Evolutionary conservation across 1,140 invertebrate genomes (phyloP).

Genomic region (Drosophila punjabiensis): DNA sequence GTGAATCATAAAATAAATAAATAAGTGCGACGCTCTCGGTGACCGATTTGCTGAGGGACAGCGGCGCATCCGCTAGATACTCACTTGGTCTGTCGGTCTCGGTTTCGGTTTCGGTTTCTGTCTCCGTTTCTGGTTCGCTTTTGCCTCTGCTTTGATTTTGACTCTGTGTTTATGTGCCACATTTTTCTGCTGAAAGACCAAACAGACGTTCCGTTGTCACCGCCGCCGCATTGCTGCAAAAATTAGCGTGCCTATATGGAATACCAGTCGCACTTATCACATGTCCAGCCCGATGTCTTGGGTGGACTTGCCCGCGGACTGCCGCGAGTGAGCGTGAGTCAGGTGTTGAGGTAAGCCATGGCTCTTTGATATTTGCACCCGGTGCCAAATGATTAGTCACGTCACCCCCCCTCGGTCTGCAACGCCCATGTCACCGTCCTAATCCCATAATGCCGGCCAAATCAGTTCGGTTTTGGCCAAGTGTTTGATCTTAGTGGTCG

Average conservation of each 20-base stretch:
- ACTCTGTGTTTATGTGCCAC: constrained; percentile 52
- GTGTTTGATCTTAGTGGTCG: constrained; percentile 31
- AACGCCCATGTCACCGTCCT: constrained; percentile 50
- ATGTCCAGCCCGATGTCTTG: constrained; percentile 35
- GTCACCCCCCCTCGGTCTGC: constrained; percentile 16
- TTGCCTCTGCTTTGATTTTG: constrained; percentile 5
- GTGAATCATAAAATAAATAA: constrained; percentile 68
- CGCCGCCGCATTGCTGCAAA: constrained; percentile 55
- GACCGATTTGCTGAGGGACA: constrained; percentile 59
- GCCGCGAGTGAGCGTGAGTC: constrained; percentile 39
- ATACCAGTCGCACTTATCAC: constrained; percentile 44
- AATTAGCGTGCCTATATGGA: constrained; percentile 52
- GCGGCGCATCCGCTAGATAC: constrained; percentile 65
- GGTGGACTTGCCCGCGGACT: constrained; percentile 13
- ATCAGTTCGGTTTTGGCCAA: constrained; percentile 23
- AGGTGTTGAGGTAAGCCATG: constrained; percentile 48
- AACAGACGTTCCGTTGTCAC: constrained; percentile 52
- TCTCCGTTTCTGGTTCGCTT: constrained; percentile 24
- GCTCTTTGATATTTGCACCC: constrained; percentile 41
- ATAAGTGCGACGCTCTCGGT: constrained; percentile 54
- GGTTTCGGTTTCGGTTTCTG: constrained; percentile 16
- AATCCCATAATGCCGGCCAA: constrained; percentile 44
- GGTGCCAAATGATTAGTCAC: constrained; percentile 66
- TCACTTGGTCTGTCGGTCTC: constrained; percentile 10
- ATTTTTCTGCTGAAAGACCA: constrained; percentile 63